Evolutionary conservation across 2,888 invertebrate genomes (phyloP), one percentile per base, ranked within the genome.

Genomic region (Alviniconcha strummeri): DNA sequence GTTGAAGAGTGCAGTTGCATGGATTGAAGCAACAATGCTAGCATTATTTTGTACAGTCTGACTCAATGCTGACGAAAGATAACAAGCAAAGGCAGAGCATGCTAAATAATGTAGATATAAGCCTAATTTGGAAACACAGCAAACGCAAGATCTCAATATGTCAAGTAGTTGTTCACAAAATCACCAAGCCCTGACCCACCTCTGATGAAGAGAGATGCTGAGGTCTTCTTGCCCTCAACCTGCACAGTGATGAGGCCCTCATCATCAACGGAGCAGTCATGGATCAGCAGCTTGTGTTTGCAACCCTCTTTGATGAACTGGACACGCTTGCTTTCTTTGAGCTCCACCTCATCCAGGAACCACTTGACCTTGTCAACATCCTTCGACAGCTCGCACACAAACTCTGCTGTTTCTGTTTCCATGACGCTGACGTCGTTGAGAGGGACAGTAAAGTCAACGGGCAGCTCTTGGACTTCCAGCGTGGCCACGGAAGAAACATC

Each of bases 331-430:
- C 90, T 89, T 67, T 90, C 90, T 80, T 87, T 87, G 69, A 92
- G 85, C 83, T 95, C 95, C 56, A 95, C 95, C 90, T 96, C 96
- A 91, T 96, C 96, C 84, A 95, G 94, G 85, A 92, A 91, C 95
- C 95, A 93, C 79, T 88, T 89, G 55, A 92, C 84, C 81, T 89
- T 88, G 72, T 98, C 98, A 93, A 98, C 98, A 74, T 98, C 98
- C 94, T 98, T 98, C 15, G 98, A 97, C 19, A 98, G 95, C 93
- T 98, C 98, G 88, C 98, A 96, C 90, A 97, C 97, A 93, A 99
- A 98, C 72, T 96, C 96, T 4, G 92, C 91, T 9, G 88, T 86
- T 15, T 92, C 90, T 69, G 90, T 91, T 83, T 93, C 92, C 52
- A 89, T 85, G 36, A 90, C 90, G 75, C 90, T 90, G n/a, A 87